phyloP scores from a whole-genome alignment of 2,113 vertebrate species.

The Bujurquina vittata region DNA sequence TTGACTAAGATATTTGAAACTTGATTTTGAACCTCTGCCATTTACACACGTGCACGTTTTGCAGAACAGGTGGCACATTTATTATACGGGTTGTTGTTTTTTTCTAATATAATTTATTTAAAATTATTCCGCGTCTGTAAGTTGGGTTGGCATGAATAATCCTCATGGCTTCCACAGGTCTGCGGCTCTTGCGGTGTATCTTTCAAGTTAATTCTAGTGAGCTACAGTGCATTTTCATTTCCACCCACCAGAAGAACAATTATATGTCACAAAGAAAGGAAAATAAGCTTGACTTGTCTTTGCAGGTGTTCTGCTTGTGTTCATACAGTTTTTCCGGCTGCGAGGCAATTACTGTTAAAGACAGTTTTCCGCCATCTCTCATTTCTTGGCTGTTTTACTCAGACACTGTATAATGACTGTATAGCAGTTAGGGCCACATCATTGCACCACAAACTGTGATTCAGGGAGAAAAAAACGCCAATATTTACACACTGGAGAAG shows the following conservation, averaged over 20 bases:
- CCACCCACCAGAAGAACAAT: background rate
- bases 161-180: background rate
- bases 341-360: conserved; percentile 12
- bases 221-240: conserved; percentile 2
- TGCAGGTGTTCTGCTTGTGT: conserved; percentile 50
- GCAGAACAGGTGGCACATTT: background rate
- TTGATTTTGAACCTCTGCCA: conserved; percentile 5
- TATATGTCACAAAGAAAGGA: conserved; percentile 13
- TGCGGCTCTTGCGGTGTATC: background rate
- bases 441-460: background rate
- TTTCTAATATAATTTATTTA: conserved; percentile 7
- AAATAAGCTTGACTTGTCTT: conserved; percentile 2
- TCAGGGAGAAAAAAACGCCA: background rate
- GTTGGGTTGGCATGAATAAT: conserved; percentile 10
- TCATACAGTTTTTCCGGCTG: background rate
- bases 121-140: background rate
- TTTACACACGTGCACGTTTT: background rate
- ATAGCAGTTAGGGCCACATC: conserved; percentile 26
- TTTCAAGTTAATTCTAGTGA: background rate
- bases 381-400: conserved; percentile 13
- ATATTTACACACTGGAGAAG: conserved; percentile 9
- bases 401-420: conserved; percentile 26
- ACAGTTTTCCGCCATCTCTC: conserved; percentile 10
- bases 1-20: background rate
- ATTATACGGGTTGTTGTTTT: background rate